Evolutionary conservation across 2,113 vertebrate genomes (phyloP).

Genomic region (Zapornia atra): DNA sequence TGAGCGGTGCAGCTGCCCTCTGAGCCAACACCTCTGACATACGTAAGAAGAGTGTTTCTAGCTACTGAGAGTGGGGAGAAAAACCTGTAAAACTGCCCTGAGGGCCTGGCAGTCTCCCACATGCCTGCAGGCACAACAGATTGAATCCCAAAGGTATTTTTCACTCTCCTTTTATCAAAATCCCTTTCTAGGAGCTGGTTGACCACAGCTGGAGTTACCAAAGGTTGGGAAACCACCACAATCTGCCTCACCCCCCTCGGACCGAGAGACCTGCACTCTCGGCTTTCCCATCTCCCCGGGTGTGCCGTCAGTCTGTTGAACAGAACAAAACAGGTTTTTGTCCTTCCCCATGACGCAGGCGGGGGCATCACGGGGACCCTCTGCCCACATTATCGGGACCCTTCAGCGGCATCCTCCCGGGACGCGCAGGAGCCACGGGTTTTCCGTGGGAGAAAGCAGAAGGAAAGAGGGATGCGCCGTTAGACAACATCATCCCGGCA

Average conservation of each 20-base stretch:
- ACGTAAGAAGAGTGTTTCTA: not conserved
- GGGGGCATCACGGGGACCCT: not conserved
- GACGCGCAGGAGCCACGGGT: fast-evolving
- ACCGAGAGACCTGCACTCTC: fast-evolving
- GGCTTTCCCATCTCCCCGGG: fast-evolving
- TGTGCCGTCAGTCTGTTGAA: too few relatives aligned
- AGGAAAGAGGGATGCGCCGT: not conserved
- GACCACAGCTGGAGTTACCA: fast-evolving
- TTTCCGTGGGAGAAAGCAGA: too few relatives aligned
- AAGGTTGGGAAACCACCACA: not conserved
- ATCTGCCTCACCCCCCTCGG: too few relatives aligned
- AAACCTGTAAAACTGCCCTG: not conserved
- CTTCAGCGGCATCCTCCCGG: too few relatives aligned
- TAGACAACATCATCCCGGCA: too few relatives aligned
- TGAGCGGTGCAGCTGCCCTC: not conserved
- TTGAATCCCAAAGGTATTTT: not conserved
- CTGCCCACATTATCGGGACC: too few relatives aligned
- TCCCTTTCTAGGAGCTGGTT: not conserved
- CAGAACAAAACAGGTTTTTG: fast-evolving
- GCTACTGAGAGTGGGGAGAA: not conserved
- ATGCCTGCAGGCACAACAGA: not conserved
- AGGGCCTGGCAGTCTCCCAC: not conserved
- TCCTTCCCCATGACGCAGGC: not conserved
- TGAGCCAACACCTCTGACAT: not conserved
- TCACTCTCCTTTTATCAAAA: not conserved